Base-by-base conservation (phyloP, 2,888 invertebrate species). In the Taenaris catops region DNA sequence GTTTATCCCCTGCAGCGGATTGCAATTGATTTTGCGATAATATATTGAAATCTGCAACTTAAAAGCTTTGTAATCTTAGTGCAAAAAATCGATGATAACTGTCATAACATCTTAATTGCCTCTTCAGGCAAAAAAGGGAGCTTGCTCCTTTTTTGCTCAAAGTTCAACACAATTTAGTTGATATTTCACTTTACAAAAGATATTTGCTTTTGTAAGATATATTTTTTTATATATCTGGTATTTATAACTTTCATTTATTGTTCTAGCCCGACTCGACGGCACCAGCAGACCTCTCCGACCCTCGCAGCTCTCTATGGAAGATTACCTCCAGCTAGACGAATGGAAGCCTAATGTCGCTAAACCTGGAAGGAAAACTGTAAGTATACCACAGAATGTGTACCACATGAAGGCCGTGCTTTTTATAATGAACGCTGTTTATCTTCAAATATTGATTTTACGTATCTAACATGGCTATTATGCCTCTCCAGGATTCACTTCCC, bases 261-360 rank as follows among this genome's bases (percentile, higher is more conserved):
- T 90, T 89, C 10, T 89, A 97, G 98, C 97, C 59, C 94, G 96
- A 44, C 91, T 98, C 75, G 98, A 98, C 87, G 98, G 98, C 44
- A 92, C 95, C 53, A 93, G 88, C 67, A 94, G 92, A 67, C 92
- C 93, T 29, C 88, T 92, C 41, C 90, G 92, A 41, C 88, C 93
- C 41, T 89, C 90, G 38, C 89, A 91, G 38, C 88, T 91, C 58
- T 94, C 96, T 38, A 94, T 98, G 91, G 96, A 96, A 67, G 97
- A 97, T 74, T 98, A 96, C 89, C 90, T 98, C 45, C 96, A 96
- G 78, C 91, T 66, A 86, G 94, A 94, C 74, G 95, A 95, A 57
- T 96, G 91, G 90, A 88, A 88, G 51, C 89, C 91, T 34, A 86
- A 81, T 49, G 71, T 68, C 26, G 80, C 89, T 36, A 87, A 86